Base-by-base conservation (phyloP, 1,140 invertebrate species). In the Hypothenemus hampei region DNA sequence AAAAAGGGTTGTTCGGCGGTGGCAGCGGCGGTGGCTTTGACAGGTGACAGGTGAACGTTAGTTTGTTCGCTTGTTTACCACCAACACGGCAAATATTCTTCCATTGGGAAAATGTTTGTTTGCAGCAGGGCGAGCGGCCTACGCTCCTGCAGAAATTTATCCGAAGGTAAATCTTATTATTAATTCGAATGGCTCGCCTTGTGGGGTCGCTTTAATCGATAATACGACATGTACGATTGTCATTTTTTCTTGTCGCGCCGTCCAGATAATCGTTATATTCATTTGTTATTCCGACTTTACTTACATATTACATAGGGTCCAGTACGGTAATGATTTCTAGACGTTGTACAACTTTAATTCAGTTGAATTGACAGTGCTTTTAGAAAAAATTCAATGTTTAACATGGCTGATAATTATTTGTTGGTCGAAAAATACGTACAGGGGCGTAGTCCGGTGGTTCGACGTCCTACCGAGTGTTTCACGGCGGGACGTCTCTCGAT, bases 401-500 rank as follows among this genome's bases (percentile, higher is more conserved):
- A n/a, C n/a, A n/a, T n/a, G n/a, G n/a, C n/a, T n/a, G n/a, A n/a
- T n/a, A n/a, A n/a, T n/a, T n/a, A n/a, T n/a, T n/a, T n/a, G n/a
- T n/a, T n/a, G n/a, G n/a, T n/a, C n/a, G n/a, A n/a, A n/a, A n/a
- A n/a, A n/a, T n/a, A n/a, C n/a, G n/a, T n/a, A n/a, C 40, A 53
- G 31, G 40, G 50, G 50, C 50, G 50, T 53, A 53, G 50, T 44
- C 40, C 50, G 24, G 50, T 53, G 50, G 50, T 44, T 44, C 24
- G n/a, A 22, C 49, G 40, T 23, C 50, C 50, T 43, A 43, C 50
- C 19, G 50, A 53, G 50, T 23, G 40, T 36, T 36, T 33, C 50
- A 24, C 50, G 19, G 36, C 20, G 50, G 50, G 50, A 21, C 20
- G 40, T 16, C 37, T 31, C 39, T n/a, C n/a, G 10, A 53, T 53